These are phyloP conservation scores for Sporophila hypoxantha DNA, from an alignment of 2,113 vertebrate genomes.

Conservation along the genomic window DNA sequence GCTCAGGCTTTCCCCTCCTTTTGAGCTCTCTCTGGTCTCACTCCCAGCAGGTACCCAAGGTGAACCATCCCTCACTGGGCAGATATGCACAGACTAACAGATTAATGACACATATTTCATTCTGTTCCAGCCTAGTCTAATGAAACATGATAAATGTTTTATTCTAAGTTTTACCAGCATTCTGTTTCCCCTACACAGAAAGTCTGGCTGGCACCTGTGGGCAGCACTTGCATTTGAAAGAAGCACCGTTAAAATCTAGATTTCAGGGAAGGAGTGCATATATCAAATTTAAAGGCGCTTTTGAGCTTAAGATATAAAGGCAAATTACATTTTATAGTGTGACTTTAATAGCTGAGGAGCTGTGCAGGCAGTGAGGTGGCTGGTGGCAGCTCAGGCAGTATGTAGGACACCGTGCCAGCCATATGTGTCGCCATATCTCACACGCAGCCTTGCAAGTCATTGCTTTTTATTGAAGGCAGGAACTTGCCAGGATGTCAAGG, in stretches of 20 bases:
- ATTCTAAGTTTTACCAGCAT: background rate
- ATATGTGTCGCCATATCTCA: conserved; percentile 38
- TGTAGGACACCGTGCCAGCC: conserved; percentile 19
- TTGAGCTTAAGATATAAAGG: conserved; percentile 11
- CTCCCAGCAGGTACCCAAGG: background rate
- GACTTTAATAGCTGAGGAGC: conserved; percentile 26
- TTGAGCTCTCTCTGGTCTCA: background rate
- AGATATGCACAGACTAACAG: background rate
- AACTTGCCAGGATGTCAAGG: conserved; percentile 39
- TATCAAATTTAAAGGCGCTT: conserved; percentile 4
- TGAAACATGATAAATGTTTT: background rate
- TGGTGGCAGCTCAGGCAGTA: background rate
- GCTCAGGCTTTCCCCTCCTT: background rate
- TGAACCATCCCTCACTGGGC: background rate
- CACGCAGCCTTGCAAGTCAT: conserved; percentile 6
- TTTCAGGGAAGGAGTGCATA: background rate
- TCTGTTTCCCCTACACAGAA: background rate
- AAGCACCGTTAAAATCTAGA: background rate
- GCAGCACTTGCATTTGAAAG: background rate
- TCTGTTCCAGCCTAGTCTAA: background rate
- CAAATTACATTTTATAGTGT: conserved; percentile 7
- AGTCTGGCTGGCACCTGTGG: background rate
- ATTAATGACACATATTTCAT: background rate
- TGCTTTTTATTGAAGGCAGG: conserved; percentile 26
- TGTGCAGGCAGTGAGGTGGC: conserved; percentile 3